Percentiles rank a stretch among this genome's conserved stretches.
Conservation (phyloP, 2,888 invertebrate species). For the Julus scandinavius region DNA sequence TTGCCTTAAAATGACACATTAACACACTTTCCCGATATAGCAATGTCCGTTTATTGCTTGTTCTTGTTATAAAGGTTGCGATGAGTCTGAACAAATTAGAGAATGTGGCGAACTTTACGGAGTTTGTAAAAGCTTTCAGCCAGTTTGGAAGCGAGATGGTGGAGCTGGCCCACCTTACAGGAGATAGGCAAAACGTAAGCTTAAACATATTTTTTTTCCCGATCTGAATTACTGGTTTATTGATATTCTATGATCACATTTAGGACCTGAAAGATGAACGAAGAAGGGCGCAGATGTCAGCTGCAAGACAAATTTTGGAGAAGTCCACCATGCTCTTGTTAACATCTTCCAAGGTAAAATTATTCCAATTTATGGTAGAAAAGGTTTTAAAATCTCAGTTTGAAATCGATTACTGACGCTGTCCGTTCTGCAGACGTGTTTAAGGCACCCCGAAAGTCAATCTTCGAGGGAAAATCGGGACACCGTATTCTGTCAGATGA, state of each 20-base stretch:
- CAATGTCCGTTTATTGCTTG: background rate
- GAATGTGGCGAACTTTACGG: conserved; percentile 74
- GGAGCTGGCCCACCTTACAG: conserved; percentile 94
- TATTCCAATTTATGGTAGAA: background rate
- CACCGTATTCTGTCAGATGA: conserved; percentile 98
- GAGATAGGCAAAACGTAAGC: conserved; percentile 78
- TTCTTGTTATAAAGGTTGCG: conserved; percentile 58
- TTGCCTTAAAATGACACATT: conserved; percentile 48
- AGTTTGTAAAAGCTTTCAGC: conserved; percentile 98
- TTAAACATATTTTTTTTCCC: conserved; percentile 4
- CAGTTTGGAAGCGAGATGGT: conserved; percentile 99
- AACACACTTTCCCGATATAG: background rate
- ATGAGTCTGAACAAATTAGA: conserved; percentile 66
- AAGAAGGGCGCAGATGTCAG: conserved; percentile 94
- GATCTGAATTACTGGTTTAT: background rate
- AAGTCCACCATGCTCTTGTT: conserved; percentile 96
- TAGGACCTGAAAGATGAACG: conserved; percentile 80
- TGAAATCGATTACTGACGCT: background rate
- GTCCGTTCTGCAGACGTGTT: conserved; percentile 76
- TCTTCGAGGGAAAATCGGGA: conserved; percentile 95
- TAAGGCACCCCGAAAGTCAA: conserved; percentile 93
- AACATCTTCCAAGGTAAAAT: conserved; percentile 89
- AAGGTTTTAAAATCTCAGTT: background rate
- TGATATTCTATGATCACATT: background rate
- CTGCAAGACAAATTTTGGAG: conserved; percentile 93